Evolutionary conservation across 2,888 invertebrate genomes (phyloP).

Genomic region (Synanthedon myopaeformis): DNA sequence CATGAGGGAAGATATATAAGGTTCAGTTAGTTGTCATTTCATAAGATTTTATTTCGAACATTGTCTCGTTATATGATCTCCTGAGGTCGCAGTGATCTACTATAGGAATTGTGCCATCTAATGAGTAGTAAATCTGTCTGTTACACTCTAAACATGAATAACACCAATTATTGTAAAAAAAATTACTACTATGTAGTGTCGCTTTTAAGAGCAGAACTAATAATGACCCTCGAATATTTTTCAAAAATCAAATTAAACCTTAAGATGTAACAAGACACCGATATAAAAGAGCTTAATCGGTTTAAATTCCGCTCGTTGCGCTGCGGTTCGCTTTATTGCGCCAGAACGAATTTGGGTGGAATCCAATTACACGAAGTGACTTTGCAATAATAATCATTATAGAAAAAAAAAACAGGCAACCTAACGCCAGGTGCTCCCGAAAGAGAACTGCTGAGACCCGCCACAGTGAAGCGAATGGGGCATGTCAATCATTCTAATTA

Average conservation of each 20-base stretch:
- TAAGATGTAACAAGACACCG: conserved; percentile 18
- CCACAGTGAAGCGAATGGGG: conserved; percentile 50
- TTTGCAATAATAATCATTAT: conserved; percentile 57
- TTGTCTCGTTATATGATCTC: too few species aligned
- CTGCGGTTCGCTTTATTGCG: conserved; percentile 16
- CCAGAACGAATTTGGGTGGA: conserved; percentile 42
- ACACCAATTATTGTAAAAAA: too few species aligned
- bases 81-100: too few species aligned
- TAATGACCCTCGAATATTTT: conserved; percentile 1
- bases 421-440: conserved; percentile 47
- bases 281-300: conserved; percentile 32
- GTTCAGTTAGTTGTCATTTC: too few species aligned
- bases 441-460: conserved; percentile 39
- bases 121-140: too few species aligned
- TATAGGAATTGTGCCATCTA: too few species aligned
- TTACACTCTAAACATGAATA: too few species aligned
- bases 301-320: conserved; percentile 21
- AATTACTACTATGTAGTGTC: too few species aligned
- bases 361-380: conserved; percentile 62
- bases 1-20: too few species aligned
- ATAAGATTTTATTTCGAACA: too few species aligned
- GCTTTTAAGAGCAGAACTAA: too few species aligned
- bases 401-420: conserved; percentile 39
- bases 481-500: conserved; percentile 63
- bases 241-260: conserved; percentile 12